These are phyloP conservation scores for Microcebus ravelobensis DNA, from an alignment of 2,113 vertebrate species.

Conservation along the genomic window DNA sequence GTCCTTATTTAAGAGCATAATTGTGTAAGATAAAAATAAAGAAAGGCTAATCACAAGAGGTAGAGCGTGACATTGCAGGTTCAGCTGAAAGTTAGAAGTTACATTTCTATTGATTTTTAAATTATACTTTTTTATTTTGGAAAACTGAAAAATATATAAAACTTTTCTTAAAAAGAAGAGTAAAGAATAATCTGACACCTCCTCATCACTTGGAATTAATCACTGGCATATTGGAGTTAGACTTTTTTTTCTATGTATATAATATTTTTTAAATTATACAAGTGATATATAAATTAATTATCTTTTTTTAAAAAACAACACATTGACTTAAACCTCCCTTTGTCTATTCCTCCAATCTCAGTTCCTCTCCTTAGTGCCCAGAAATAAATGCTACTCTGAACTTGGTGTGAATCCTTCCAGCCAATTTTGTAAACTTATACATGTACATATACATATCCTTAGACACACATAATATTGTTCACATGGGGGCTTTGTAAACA, in stretches of 20 bases:
- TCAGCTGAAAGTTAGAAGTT: not conserved
- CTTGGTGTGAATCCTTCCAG: not conserved
- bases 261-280: not conserved
- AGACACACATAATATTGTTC: not conserved
- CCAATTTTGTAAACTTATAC: not conserved
- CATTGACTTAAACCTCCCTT: not conserved
- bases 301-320: not conserved
- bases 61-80: not conserved
- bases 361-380: not conserved
- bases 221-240: not conserved
- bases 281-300: not conserved
- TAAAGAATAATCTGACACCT: not conserved
- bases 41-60: not conserved
- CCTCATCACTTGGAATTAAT: not conserved
- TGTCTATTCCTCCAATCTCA: not conserved
- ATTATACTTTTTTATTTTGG: not conserved
- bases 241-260: not conserved
- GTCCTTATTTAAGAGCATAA: conserved; percentile 11
- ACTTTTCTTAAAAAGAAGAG: not conserved
- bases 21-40: conserved; percentile 41
- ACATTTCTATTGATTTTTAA: not conserved
- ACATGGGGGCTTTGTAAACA: not conserved
- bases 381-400: not conserved
- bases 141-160: not conserved
- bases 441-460: not conserved